Conservation (phyloP, 2,113 vertebrate species). For the Lichenostomus cassidix region DNA sequence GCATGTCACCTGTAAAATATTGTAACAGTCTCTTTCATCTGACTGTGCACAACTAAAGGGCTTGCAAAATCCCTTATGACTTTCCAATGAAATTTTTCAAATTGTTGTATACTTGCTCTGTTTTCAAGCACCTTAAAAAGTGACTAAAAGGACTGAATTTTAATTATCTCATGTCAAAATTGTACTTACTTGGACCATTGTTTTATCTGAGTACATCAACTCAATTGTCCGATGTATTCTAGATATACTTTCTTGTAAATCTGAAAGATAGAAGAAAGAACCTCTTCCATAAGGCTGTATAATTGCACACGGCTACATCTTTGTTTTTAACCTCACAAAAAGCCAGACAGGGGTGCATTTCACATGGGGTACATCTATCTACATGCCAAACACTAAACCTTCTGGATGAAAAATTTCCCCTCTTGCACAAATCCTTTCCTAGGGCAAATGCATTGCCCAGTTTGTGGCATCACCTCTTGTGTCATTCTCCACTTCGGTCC, state of each 20-base stretch:
- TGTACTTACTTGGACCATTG: constrained; percentile 92
- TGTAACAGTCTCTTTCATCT: neutral
- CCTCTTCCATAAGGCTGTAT: neutral
- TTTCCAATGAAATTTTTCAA: neutral
- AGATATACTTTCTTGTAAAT: constrained; percentile 95
- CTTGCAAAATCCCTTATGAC: neutral
- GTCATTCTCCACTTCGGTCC: constrained; percentile 97
- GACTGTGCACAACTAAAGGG: neutral
- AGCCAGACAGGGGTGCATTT: neutral
- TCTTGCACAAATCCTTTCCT: neutral
- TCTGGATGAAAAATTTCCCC: neutral
- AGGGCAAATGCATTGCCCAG: neutral
- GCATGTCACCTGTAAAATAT: neutral
- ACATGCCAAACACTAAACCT: neutral
- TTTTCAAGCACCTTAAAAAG: neutral
- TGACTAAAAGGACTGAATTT: neutral
- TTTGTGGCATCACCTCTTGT: constrained; percentile 80
- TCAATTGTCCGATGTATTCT: constrained; percentile 97
- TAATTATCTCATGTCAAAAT: neutral
- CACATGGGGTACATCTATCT: neutral
- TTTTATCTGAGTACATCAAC: constrained; percentile 97
- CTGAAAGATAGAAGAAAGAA: constrained; percentile 65
- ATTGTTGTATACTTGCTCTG: neutral
- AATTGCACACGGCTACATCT: neutral
- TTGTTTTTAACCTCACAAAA: neutral